Conservation (phyloP, 2,888 invertebrate genomes). For the Tridacna crocea region DNA sequence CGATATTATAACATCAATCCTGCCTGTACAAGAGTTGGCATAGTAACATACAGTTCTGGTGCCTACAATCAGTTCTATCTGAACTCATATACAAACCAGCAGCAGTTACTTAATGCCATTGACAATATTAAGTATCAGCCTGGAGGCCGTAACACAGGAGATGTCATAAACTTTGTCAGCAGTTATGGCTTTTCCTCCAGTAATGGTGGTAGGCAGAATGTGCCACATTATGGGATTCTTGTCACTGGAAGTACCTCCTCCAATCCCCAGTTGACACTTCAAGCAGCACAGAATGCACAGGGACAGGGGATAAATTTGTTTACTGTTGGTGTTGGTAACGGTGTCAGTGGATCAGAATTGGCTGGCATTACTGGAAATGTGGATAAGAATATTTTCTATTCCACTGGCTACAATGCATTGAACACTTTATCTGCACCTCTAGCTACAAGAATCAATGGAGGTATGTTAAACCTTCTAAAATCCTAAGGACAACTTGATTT, state of each 20-base stretch:
- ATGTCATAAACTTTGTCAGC: conserved; percentile 66
- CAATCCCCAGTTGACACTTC: conserved; percentile 47
- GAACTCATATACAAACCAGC: conserved; percentile 59
- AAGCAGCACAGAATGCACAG: conserved; percentile 66
- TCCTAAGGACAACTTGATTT: too few relatives aligned
- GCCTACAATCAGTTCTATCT: conserved; percentile 72
- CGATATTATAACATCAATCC: conserved; percentile 70
- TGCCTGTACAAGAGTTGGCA: conserved; percentile 65
- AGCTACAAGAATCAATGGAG: conserved; percentile 61
- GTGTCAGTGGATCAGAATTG: conserved; percentile 60
- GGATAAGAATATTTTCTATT: conserved; percentile 61
- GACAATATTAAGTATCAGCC: conserved; percentile 63
- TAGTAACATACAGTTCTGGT: conserved; percentile 69
- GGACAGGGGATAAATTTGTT: conserved; percentile 70
- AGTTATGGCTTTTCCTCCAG: conserved; percentile 60
- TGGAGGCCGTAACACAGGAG: conserved; percentile 66
- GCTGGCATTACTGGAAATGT: conserved; percentile 62
- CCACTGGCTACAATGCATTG: conserved; percentile 66
- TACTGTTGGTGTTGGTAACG: conserved; percentile 74
- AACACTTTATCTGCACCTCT: conserved; percentile 64
- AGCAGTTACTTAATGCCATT: conserved; percentile 60
- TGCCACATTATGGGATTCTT: conserved; percentile 71
- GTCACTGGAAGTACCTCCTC: conserved; percentile 68
- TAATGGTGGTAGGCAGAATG: conserved; percentile 68
- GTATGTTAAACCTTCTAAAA: conserved; percentile 15